phyloP scores from a whole-genome alignment of 2,888 invertebrate genomes.

The Rhabditophanes sp. region DNA sequence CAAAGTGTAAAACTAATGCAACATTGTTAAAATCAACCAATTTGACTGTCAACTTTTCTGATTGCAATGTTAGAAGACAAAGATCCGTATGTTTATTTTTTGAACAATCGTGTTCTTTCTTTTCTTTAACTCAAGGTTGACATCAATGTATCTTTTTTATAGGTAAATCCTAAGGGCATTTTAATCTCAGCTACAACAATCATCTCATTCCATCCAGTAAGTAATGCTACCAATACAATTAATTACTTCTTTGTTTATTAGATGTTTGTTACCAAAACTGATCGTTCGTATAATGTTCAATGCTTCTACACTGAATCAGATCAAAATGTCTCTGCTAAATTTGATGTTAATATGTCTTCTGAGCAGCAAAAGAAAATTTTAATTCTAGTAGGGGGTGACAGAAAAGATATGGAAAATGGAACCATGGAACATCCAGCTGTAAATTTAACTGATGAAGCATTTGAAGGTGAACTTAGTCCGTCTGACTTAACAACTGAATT shows the following conservation, averaged over 20 bases:
- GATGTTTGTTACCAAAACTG: slow-evolving; percentile 34
- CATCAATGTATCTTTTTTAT: too few species aligned
- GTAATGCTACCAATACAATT: neutral
- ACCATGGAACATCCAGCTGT: too few species aligned
- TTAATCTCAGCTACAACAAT: slow-evolving; percentile 26
- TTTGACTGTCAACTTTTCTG: slow-evolving; percentile 22
- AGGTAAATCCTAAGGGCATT: slow-evolving; percentile 25
- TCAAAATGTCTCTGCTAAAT: slow-evolving; percentile 22
- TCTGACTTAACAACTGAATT: slow-evolving; percentile 7
- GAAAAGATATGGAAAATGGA: slow-evolving; percentile 3
- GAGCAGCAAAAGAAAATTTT: slow-evolving; percentile 12
- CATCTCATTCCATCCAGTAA: slow-evolving; percentile 28
- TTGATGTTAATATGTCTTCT: too few species aligned
- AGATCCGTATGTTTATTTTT: too few species aligned
- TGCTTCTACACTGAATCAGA: slow-evolving; percentile 31
- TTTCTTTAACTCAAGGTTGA: too few species aligned
- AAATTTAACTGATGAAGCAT: neutral
- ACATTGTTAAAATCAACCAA: too few species aligned
- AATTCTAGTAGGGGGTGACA: slow-evolving; percentile 10
- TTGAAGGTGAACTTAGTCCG: too few species aligned
- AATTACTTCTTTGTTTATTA: slow-evolving; percentile 2
- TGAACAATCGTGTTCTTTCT: too few species aligned
- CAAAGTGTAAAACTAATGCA: too few species aligned
- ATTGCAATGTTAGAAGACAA: slow-evolving; percentile 27
- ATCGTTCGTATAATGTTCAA: slow-evolving; percentile 30